These are phyloP conservation scores for Diabrotica undecimpunctata DNA, from an alignment of 1,140 invertebrate genomes.

Conservation along the genomic window DNA sequence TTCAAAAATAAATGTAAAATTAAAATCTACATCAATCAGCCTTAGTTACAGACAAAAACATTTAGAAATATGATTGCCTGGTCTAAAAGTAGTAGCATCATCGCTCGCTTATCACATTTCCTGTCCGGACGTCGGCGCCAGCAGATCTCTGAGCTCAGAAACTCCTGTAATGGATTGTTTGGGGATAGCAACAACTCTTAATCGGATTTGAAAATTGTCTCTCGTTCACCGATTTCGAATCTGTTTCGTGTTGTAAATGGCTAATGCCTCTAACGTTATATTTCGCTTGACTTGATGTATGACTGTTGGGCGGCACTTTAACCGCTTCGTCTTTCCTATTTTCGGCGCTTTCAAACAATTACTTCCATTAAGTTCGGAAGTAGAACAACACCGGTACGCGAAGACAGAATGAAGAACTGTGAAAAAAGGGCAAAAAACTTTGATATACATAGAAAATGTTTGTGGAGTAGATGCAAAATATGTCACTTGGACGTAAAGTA, in stretches of 20 bases:
- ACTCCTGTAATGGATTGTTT: slow-evolving; percentile 37
- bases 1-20: no score
- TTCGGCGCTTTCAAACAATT: slow-evolving; percentile 4
- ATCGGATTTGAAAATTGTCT: slow-evolving; percentile 41
- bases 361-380: background rate
- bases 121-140: slow-evolving; percentile 41
- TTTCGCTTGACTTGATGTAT: slow-evolving; percentile 18
- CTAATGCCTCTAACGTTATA: slow-evolving; percentile 26
- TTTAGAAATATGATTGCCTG: background rate
- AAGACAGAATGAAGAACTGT: no score
- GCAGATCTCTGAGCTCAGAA: slow-evolving; percentile 13
- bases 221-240: slow-evolving; percentile 24
- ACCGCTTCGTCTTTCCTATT: slow-evolving; percentile 12
- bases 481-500: no score
- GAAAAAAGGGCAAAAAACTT: no score
- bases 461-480: no score
- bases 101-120: slow-evolving; percentile 30
- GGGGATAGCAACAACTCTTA: slow-evolving; percentile 34
- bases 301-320: slow-evolving; percentile 22
- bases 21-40: no score
- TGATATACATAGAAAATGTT: no score
- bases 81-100: background rate
- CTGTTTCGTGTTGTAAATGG: slow-evolving; percentile 32
- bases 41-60: no score
- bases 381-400: background rate